A percentile compares a stretch with the other conserved stretches of the same genome.
Evolutionary conservation across 2,888 invertebrate genomes (phyloP).

Genomic region (Luperina testacea): DNA sequence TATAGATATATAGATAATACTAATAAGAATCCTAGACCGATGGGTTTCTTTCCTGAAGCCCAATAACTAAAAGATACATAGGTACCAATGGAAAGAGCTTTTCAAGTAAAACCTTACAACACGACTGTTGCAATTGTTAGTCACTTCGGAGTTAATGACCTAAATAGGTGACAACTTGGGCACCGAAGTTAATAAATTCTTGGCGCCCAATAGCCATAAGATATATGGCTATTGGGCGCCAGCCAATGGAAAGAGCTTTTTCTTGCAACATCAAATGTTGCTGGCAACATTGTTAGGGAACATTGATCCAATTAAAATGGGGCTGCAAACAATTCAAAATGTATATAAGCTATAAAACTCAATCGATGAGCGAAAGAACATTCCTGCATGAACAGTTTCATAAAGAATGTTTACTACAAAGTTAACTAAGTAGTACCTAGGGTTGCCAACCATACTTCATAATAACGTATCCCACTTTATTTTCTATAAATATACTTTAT

Average conservation of each 20-base stretch:
- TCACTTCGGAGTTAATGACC: background rate
- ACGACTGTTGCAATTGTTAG: background rate
- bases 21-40: no score
- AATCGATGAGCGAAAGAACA: slow-evolving; percentile 37
- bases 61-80: no score
- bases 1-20: no score
- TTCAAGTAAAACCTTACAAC: no score
- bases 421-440: slow-evolving; percentile 10
- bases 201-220: background rate
- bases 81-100: no score
- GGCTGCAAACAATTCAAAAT: slow-evolving; percentile 3
- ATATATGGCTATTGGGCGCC: no score
- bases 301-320: background rate
- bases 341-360: slow-evolving; percentile 13
- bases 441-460: no score
- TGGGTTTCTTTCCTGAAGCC: no score
- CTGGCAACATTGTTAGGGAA: background rate
- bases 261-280: slow-evolving; percentile 1
- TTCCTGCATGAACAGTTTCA: slow-evolving; percentile 35
- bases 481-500: no score
- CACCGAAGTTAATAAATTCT: background rate
- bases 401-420: slow-evolving; percentile 47
- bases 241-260: background rate
- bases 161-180: no score
- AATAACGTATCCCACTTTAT: no score